phyloP scores from a whole-genome alignment of 2,888 invertebrate species.

The Meta bourneti region DNA sequence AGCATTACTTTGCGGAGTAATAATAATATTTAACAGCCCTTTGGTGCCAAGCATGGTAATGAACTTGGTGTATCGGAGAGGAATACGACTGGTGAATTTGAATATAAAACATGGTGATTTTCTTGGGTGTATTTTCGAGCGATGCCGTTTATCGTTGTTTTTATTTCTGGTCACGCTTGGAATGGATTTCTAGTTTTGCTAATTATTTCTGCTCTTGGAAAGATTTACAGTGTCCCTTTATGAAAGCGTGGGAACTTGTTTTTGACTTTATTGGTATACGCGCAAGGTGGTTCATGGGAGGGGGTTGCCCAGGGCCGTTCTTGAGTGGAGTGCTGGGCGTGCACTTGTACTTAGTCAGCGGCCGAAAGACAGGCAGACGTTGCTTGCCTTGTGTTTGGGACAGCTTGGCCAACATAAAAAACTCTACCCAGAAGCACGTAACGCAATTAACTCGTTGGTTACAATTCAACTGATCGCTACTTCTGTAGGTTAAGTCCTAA shows the following conservation, averaged over 20 bases:
- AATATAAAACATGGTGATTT: conserved; percentile 48
- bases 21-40: conserved; percentile 58
- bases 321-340: no score
- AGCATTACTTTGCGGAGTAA: conserved; percentile 43
- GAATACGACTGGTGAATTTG: conserved; percentile 38
- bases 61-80: conserved; percentile 16
- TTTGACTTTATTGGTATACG: no score
- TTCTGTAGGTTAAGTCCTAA: no score
- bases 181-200: background rate
- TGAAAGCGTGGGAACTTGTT: background rate
- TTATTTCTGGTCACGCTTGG: background rate
- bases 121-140: conserved; percentile 4
- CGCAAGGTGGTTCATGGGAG: no score
- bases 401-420: no score
- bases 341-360: no score
- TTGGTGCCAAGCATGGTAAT: conserved; percentile 26
- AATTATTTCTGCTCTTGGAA: conserved; percentile 13
- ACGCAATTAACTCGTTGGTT: no score
- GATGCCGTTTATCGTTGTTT: background rate
- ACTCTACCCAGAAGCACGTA: no score
- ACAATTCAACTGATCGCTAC: no score
- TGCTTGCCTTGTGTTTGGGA: no score
- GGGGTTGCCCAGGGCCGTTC: no score
- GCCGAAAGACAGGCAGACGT: no score
- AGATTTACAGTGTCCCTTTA: background rate